phyloP scores from a whole-genome alignment of 2,797 vertebrate genomes.

The Chanos chanos region DNA sequence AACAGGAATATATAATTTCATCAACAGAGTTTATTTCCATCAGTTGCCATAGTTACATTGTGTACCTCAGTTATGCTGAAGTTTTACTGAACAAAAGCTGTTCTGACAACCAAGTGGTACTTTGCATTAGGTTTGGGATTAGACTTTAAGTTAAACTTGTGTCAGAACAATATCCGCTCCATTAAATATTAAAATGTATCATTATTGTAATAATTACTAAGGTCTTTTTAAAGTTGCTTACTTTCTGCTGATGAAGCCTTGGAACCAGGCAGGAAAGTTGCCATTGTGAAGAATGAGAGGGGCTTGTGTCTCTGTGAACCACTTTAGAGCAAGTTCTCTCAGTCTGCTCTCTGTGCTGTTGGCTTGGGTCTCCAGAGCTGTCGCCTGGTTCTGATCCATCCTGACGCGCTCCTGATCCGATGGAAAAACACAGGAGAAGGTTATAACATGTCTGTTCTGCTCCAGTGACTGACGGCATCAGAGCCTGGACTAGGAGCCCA shows the following conservation, averaged over 20 bases:
- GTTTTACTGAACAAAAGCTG: too few relatives aligned
- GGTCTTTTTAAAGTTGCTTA: constrained; percentile 55
- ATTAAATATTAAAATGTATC: too few relatives aligned
- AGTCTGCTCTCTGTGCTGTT: constrained; percentile 54
- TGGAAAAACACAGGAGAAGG: constrained; percentile 2
- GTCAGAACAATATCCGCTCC: too few relatives aligned
- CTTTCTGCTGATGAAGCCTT: constrained; percentile 82
- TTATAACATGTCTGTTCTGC: neutral
- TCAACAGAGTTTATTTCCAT: too few relatives aligned
- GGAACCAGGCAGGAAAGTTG: constrained; percentile 80
- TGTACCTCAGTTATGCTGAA: too few relatives aligned
- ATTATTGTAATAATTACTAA: too few relatives aligned
- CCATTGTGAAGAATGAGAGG: constrained; percentile 71
- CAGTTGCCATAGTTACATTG: too few relatives aligned
- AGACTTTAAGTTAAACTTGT: too few relatives aligned
- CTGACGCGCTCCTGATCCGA: constrained; percentile 39
- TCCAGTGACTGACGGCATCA: constrained; percentile 3
- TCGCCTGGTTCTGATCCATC: constrained; percentile 61
- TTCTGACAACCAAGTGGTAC: too few relatives aligned
- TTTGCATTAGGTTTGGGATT: too few relatives aligned
- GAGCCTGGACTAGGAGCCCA: neutral
- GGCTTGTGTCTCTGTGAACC: constrained; percentile 80
- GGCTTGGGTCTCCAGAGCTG: neutral
- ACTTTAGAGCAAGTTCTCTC: constrained; percentile 68
- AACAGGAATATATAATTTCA: too few relatives aligned